Percentiles rank a stretch among this genome's conserved stretches.
Evolutionary conservation across 30 jellyfish, hydroid and myxozoan species (phyloP).

Genomic region (Aurelia aurita complex sp. Pacific): DNA sequence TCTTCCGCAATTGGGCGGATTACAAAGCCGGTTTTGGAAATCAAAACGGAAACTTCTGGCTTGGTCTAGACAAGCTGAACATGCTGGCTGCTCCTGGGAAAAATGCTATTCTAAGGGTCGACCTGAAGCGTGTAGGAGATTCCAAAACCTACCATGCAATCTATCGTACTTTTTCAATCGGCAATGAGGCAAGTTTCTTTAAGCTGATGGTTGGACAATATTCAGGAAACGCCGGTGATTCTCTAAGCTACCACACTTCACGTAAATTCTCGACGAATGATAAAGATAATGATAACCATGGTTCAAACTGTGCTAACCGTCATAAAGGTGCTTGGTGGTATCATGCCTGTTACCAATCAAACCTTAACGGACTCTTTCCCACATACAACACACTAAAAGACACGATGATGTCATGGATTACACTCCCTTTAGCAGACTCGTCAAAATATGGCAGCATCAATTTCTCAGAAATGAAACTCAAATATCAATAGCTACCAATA

Average conservation of each 20-base stretch:
- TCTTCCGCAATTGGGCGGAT: background rate
- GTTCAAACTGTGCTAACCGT: background rate
- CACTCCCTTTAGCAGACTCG: background rate
- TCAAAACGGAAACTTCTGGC: slow-evolving; percentile 7
- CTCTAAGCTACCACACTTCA: background rate
- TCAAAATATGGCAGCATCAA: background rate
- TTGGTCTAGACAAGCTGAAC: slow-evolving; percentile 17
- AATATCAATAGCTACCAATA: background rate
- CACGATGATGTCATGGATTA: background rate
- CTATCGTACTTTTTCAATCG: background rate
- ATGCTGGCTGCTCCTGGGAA: slow-evolving; percentile 1
- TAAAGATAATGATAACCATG: background rate
- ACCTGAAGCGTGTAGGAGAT: background rate
- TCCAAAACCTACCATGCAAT: background rate
- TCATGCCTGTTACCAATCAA: background rate
- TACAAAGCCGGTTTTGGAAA: slow-evolving; percentile 21
- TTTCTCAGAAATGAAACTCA: slow-evolving; percentile 10
- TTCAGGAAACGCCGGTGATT: slow-evolving; percentile 13
- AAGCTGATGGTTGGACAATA: background rate
- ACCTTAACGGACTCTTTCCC: background rate
- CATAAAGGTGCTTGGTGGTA: slow-evolving; percentile 21
- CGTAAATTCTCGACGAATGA: background rate
- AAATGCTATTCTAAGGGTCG: slow-evolving; percentile 1
- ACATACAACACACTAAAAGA: background rate
- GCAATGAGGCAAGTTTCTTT: background rate